Percentiles rank a stretch among this genome's conserved stretches.
Evolutionary conservation across 2,113 vertebrate genomes (phyloP).

Genomic region (Platysternon megacephalum): DNA sequence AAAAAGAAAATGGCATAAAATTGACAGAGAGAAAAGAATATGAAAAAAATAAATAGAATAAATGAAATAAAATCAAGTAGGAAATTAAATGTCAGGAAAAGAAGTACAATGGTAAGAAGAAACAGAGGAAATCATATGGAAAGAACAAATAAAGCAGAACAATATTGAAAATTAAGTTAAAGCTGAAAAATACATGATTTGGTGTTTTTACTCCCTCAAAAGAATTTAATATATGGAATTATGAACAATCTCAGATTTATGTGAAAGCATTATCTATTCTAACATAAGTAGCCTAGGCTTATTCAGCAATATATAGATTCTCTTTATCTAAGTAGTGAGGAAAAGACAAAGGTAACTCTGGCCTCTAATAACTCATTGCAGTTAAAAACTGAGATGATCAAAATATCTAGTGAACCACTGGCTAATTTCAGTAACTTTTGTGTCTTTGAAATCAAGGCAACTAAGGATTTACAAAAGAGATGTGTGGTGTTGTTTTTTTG

Average conservation of each 20-base stretch:
- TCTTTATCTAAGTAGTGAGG: background rate
- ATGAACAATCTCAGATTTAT: conserved; percentile 13
- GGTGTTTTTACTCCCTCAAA: background rate
- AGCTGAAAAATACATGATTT: conserved; percentile 38
- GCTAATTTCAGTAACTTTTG: background rate
- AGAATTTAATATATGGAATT: conserved; percentile 25
- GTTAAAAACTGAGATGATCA: background rate
- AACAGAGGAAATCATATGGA: conserved; percentile 26
- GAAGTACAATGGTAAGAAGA: background rate
- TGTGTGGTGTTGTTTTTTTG: background rate
- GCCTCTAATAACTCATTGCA: background rate
- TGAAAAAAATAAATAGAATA: conserved; percentile 38
- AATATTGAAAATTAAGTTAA: conserved; percentile 59
- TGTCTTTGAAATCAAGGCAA: background rate
- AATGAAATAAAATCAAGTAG: conserved; percentile 22
- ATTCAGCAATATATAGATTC: background rate
- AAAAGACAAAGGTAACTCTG: background rate
- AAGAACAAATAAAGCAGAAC: conserved; percentile 55
- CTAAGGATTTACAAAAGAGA: background rate
- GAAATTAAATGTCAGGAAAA: conserved; percentile 53
- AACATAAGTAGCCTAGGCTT: background rate
- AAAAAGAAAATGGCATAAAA: conserved; percentile 18
- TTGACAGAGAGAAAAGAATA: conserved; percentile 55
- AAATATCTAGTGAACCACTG: background rate
- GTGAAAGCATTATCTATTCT: background rate